Conservation (phyloP, 2,797 vertebrate genomes). For the Acrossocheilus fasciatus region DNA sequence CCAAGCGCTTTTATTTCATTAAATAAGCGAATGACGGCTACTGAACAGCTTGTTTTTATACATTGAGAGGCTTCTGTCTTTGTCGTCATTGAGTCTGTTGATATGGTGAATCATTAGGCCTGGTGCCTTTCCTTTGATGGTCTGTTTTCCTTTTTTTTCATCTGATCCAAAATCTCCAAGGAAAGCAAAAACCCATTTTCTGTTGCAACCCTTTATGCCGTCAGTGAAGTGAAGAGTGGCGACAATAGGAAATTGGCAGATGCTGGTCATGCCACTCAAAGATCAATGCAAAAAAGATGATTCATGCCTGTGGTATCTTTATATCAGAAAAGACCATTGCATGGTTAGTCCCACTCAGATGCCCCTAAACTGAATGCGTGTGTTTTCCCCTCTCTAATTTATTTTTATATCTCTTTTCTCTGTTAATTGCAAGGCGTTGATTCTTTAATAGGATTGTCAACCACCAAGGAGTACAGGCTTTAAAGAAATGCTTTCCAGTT, state of each 20-base stretch:
- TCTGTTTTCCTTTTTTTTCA: constrained; percentile 68
- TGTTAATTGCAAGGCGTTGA: constrained; percentile 84
- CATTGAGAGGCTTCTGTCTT: constrained; percentile 54
- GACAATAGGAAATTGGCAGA: constrained; percentile 68
- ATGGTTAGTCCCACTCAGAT: constrained; percentile 70
- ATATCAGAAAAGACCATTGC: constrained; percentile 66
- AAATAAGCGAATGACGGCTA: constrained; percentile 23
- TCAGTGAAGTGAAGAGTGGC: constrained; percentile 66
- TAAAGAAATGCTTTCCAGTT: constrained; percentile 84
- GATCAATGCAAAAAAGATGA: constrained; percentile 74
- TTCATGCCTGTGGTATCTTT: constrained; percentile 65
- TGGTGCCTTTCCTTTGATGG: constrained; percentile 73
- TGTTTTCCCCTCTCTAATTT: constrained; percentile 62
- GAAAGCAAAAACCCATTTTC: constrained; percentile 78
- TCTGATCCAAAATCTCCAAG: constrained; percentile 63
- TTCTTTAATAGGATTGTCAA: constrained; percentile 86
- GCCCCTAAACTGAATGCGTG: constrained; percentile 67
- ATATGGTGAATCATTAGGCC: constrained; percentile 73
- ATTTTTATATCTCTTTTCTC: constrained; percentile 74
- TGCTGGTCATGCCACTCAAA: constrained; percentile 74
- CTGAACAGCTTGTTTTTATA: constrained; percentile 42
- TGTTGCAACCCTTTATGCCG: constrained; percentile 71
- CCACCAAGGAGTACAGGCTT: constrained; percentile 81
- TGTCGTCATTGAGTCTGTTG: constrained; percentile 65
- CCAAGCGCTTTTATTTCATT: constrained; percentile 4